Evolutionary conservation across 2,797 vertebrate species (phyloP).

Genomic region (Bradypodion pumilum): DNA sequence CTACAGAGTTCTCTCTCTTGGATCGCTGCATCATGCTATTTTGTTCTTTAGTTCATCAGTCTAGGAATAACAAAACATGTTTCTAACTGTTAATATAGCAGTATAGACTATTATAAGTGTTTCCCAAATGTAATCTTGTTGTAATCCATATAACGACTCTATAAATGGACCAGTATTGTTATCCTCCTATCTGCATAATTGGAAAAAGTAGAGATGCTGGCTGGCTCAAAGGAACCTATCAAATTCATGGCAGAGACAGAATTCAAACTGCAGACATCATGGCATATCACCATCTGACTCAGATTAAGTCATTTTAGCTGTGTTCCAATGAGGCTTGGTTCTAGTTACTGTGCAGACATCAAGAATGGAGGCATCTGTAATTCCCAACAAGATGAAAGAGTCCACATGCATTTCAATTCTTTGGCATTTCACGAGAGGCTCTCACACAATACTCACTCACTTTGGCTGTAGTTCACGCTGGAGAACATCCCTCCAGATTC

Average conservation of each 20-base stretch:
- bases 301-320: too few species aligned
- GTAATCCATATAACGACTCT: background rate
- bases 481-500: background rate
- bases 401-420: background rate
- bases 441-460: background rate
- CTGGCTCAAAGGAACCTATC: background rate
- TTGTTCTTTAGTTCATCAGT: too few species aligned
- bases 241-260: background rate
- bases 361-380: background rate
- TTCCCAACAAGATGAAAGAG: background rate
- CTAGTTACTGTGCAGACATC: background rate
- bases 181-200: background rate
- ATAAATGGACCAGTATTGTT: background rate
- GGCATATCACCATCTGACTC: too few species aligned
- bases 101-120: background rate
- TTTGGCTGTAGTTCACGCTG: background rate
- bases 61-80: background rate
- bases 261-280: background rate
- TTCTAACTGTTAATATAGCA: background rate
- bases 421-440: background rate
- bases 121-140: background rate
- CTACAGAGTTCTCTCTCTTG: too few species aligned
- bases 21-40: too few species aligned
- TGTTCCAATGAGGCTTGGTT: background rate
- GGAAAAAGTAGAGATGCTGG: background rate